Conservation (phyloP, 2,113 vertebrate genomes). For the Regulus satrapa region DNA sequence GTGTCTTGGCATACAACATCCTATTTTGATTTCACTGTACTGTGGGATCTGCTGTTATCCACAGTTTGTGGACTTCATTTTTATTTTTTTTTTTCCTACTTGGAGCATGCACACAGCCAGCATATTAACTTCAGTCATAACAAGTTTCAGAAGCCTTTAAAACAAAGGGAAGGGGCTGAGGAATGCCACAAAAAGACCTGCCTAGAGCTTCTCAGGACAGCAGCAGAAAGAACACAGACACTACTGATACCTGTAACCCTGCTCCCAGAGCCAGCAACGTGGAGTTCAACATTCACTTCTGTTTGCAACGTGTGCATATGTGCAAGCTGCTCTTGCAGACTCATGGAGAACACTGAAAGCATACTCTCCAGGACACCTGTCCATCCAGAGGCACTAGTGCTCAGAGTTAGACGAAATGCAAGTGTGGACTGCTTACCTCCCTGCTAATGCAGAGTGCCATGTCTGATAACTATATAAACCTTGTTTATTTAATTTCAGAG, state of each 20-base stretch:
- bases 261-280: neutral
- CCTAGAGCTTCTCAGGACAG: neutral
- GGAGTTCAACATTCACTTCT: neutral
- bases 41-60: constrained; percentile 31
- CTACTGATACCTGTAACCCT: neutral
- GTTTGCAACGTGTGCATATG: neutral
- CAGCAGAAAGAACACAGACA: neutral
- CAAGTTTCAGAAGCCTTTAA: neutral
- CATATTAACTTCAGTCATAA: neutral
- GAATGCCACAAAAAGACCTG: neutral
- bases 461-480: constrained; percentile 23
- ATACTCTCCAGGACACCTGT: neutral
- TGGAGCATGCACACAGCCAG: neutral
- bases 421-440: constrained; percentile 1
- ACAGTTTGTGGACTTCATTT: neutral
- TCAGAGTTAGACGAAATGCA: neutral
- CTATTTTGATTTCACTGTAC: constrained; percentile 36
- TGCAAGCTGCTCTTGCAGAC: neutral
- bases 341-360: neutral
- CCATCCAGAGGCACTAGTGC: neutral
- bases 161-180: neutral
- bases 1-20: neutral
- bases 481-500: constrained; percentile 51
- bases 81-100: neutral
- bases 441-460: neutral